A percentile compares a stretch with the other conserved stretches of the same genome.
Conservation (phyloP, 2,113 vertebrate genomes). For the Raphicerus campestris region DNA sequence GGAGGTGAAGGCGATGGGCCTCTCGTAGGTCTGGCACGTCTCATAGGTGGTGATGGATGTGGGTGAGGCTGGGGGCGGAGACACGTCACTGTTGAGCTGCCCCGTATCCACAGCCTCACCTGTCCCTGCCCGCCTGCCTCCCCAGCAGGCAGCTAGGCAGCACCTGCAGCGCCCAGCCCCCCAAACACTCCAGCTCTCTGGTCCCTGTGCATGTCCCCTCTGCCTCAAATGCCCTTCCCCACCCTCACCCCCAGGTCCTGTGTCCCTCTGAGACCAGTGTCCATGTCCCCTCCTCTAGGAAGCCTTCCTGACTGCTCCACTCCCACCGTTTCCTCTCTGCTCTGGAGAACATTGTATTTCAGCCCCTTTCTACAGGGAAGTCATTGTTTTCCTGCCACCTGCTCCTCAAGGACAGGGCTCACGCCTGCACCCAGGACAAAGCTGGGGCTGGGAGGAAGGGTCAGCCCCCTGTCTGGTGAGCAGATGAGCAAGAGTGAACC, state of each 20-base stretch:
- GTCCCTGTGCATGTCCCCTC: rapidly evolving
- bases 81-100: rapidly evolving
- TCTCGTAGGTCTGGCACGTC: constrained; percentile 94
- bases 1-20: constrained; percentile 95
- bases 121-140: neutral
- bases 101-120: rapidly evolving
- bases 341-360: neutral
- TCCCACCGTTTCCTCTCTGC: neutral
- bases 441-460: neutral
- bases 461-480: too few relatives aligned
- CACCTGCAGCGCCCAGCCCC: rapidly evolving
- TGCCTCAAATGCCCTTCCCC: neutral
- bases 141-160: rapidly evolving
- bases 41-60: constrained; percentile 95
- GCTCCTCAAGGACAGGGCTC: neutral
- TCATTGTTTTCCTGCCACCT: neutral
- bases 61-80: constrained; percentile 82
- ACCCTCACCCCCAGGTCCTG: too few relatives aligned
- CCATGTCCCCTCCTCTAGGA: neutral
- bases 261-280: neutral
- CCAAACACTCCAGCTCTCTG: neutral
- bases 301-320: neutral
- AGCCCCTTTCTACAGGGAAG: neutral
- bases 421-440: rapidly evolving
- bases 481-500: neutral